A percentile compares a stretch with the other conserved stretches of the same genome.
Evolutionary conservation across 1,140 invertebrate species (phyloP).

Genomic region (Leptinotarsa undecemlineata): DNA sequence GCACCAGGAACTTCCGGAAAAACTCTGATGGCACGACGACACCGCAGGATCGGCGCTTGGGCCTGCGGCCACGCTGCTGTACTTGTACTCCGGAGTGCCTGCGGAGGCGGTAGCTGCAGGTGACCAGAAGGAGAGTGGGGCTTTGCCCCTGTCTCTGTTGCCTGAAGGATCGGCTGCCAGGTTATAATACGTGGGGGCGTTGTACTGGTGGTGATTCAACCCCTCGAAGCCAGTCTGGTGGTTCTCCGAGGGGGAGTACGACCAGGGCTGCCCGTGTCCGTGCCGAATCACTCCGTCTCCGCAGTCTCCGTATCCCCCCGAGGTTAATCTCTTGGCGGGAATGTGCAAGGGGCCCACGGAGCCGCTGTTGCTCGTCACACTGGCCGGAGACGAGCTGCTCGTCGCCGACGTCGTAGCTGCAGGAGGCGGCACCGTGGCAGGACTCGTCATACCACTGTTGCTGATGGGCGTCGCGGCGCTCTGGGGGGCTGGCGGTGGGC

Average conservation of each 20-base stretch:
- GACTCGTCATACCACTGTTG: conserved; percentile 58
- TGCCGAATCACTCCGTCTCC: conserved; percentile 73
- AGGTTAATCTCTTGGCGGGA: conserved; percentile 74
- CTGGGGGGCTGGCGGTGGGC: conserved; percentile 66
- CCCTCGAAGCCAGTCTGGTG: conserved; percentile 64
- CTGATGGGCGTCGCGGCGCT: conserved; percentile 59
- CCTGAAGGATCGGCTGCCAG: conserved; percentile 65
- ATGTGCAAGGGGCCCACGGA: conserved; percentile 75
- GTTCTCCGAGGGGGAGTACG: conserved; percentile 69
- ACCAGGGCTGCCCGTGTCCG: conserved; percentile 72
- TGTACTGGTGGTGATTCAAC: conserved; percentile 74
- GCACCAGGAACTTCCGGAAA: conserved; percentile 71
- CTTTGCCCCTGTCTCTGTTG: conserved; percentile 65
- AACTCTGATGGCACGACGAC: conserved; percentile 72
- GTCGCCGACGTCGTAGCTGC: conserved; percentile 61
- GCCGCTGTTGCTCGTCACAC: conserved; percentile 65
- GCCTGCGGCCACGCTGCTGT: conserved; percentile 60
- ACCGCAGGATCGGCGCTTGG: conserved; percentile 61
- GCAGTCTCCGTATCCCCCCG: conserved; percentile 63
- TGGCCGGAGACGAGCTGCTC: conserved; percentile 72
- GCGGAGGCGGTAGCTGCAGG: conserved; percentile 60
- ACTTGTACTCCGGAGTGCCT: conserved; percentile 66
- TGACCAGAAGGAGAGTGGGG: conserved; percentile 70
- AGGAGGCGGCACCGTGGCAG: conserved; percentile 61
- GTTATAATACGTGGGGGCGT: conserved; percentile 77